Percentiles rank a stretch among this genome's conserved stretches.
These are phyloP conservation scores for Falco punctatus DNA, from an alignment of 2,113 vertebrate species.

Conservation along the genomic window DNA sequence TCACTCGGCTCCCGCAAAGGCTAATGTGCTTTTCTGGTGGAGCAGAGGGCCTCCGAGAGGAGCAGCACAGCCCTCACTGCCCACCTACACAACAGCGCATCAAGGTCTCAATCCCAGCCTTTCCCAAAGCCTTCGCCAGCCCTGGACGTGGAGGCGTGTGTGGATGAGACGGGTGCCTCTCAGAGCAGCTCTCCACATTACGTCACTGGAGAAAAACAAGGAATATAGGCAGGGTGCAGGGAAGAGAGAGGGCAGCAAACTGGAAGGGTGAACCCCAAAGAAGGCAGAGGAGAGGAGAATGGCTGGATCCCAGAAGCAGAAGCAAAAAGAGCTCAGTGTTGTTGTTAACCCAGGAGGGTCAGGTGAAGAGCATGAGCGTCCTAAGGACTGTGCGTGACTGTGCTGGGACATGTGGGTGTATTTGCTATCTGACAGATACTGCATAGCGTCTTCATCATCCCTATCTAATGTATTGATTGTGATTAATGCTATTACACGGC, in stretches of 20 bases:
- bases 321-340: neutral
- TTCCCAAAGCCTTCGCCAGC: neutral
- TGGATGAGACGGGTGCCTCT: neutral
- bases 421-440: slow-evolving; percentile 18
- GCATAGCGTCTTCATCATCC: neutral
- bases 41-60: neutral
- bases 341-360: neutral
- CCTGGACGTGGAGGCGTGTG: slow-evolving; percentile 14
- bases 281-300: neutral
- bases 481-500: slow-evolving; percentile 31
- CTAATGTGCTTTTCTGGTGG: neutral
- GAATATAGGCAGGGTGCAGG: neutral
- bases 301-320: neutral
- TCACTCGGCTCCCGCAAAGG: neutral
- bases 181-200: slow-evolving; percentile 2
- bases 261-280: neutral
- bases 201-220: neutral
- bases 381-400: neutral
- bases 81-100: slow-evolving; percentile 15
- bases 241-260: neutral
- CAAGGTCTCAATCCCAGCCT: slow-evolving; percentile 25
- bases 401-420: neutral
- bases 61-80: neutral
- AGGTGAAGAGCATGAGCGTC: neutral
- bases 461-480: slow-evolving; percentile 31